Evolutionary conservation across 1,140 invertebrate species (phyloP).

Genomic region (Pentalonia nigronervosa): DNA sequence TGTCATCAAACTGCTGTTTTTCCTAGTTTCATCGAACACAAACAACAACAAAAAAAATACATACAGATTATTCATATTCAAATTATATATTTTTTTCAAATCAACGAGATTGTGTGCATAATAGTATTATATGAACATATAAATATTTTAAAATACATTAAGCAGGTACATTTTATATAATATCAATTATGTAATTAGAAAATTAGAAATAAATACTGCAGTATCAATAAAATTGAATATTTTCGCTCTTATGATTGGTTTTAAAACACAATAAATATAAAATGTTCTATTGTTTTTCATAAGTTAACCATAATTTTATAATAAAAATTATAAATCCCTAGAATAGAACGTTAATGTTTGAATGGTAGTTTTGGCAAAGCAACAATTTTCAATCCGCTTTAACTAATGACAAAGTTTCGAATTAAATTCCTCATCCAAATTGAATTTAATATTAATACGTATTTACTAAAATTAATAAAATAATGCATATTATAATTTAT

Average conservation of each 20-base stretch:
- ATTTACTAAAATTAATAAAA: slow-evolving; percentile 3
- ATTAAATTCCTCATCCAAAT: not conserved
- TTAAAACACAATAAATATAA: not conserved
- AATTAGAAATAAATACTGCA: not conserved
- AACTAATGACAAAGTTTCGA: slow-evolving; percentile 27
- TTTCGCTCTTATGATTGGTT: not conserved
- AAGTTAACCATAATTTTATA: not conserved
- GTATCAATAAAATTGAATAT: not conserved
- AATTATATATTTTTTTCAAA: not conserved
- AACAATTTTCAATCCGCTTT: slow-evolving; percentile 23
- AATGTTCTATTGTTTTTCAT: not conserved
- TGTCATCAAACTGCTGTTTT: not conserved
- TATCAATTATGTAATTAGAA: not conserved
- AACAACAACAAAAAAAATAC: not conserved
- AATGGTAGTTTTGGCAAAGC: not conserved
- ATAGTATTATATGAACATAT: not conserved
- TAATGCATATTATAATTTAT: not conserved
- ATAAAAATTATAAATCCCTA: not conserved
- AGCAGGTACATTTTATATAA: not conserved
- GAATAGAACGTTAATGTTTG: not conserved
- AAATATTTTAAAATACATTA: not conserved
- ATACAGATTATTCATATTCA: not conserved
- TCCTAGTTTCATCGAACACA: not conserved
- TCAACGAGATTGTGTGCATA: not conserved
- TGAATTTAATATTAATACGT: slow-evolving; percentile 17